phyloP scores from a whole-genome alignment of 2,797 vertebrate species.

The Bradypodion pumilum region DNA sequence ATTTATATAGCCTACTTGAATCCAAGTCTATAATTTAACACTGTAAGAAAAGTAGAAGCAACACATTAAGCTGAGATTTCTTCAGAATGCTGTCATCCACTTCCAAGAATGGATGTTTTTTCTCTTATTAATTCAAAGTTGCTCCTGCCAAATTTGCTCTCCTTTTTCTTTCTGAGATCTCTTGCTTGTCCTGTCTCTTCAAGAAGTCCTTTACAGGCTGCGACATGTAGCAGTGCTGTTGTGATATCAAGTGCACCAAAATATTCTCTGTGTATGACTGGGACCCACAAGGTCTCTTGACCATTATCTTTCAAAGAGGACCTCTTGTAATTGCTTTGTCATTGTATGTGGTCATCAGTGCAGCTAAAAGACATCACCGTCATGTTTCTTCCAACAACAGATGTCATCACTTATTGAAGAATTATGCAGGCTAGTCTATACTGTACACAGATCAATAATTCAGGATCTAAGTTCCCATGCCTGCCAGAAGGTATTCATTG shows the following conservation, averaged over 20 bases:
- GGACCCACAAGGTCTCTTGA: neutral
- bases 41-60: neutral
- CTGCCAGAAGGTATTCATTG: neutral
- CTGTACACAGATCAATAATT: neutral
- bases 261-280: conserved; percentile 14
- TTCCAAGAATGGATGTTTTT: conserved; percentile 9
- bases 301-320: conserved; percentile 33
- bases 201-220: neutral
- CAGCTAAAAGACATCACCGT: fast-evolving
- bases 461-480: neutral
- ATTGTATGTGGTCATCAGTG: fast-evolving
- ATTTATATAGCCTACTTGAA: conserved; percentile 21
- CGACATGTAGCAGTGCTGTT: too few relatives aligned
- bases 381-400: neutral
- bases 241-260: neutral
- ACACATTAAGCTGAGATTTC: neutral
- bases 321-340: neutral
- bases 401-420: neutral
- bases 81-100: neutral
- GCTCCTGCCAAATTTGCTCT: neutral
- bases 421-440: neutral
- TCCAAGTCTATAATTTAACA: conserved; percentile 7
- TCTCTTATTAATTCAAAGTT: fast-evolving
- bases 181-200: neutral
- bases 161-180: neutral